phyloP scores from a whole-genome alignment of 2,113 vertebrate species.

The Pogona vitticeps region DNA sequence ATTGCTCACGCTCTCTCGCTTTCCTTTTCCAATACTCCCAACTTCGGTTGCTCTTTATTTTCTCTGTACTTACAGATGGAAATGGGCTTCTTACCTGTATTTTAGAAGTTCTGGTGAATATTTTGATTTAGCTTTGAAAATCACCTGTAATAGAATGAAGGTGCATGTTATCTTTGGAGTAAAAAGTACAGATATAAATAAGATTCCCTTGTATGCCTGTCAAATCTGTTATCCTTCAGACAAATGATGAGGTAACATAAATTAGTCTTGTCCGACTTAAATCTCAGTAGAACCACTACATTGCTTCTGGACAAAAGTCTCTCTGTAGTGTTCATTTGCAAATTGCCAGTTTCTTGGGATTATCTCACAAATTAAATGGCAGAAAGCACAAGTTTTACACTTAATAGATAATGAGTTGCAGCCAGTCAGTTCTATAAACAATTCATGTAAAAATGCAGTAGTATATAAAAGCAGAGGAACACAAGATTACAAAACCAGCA shows the following conservation, averaged over 20 bases:
- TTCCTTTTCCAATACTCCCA: no score
- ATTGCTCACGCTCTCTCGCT: not conserved
- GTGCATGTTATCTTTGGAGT: conserved; percentile 10
- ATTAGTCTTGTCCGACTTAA: not conserved
- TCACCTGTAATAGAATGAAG: conserved; percentile 80
- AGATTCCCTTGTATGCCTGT: not conserved
- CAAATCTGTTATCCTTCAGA: conserved; percentile 29
- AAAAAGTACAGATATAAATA: not conserved
- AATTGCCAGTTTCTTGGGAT: not conserved
- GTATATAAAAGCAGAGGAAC: not conserved
- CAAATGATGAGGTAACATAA: conserved; percentile 19
- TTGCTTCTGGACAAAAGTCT: not conserved
- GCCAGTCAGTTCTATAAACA: not conserved
- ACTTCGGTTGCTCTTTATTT: not conserved
- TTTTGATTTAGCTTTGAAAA: conserved; percentile 96
- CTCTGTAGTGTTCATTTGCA: not conserved
- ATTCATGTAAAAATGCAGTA: not conserved
- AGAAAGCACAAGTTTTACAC: not conserved
- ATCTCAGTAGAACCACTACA: not conserved
- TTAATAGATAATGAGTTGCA: not conserved
- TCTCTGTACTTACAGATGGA: not conserved
- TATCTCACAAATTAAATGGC: not conserved
- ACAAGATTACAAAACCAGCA: not conserved
- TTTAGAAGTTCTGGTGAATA: conserved; percentile 90
- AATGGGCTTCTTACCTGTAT: conserved; percentile 82